Conservation (phyloP, 1,140 invertebrate species). For the Trachelipus rathkii region DNA sequence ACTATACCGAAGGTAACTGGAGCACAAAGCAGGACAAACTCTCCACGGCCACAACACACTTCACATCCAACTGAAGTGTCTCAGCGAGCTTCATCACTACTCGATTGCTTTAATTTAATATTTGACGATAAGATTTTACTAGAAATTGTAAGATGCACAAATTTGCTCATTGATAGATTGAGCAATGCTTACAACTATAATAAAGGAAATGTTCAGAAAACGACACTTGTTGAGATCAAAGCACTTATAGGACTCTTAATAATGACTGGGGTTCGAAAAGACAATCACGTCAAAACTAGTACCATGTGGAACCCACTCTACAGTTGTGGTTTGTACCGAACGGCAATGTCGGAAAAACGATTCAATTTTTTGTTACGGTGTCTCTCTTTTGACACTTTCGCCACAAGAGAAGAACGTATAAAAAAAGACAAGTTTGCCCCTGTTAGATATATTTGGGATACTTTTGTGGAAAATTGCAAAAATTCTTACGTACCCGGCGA, state of each 20-base stretch:
- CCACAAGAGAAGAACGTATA: slow-evolving; percentile 31
- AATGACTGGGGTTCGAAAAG: slow-evolving; percentile 17
- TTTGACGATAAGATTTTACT: too few species aligned
- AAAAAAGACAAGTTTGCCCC: slow-evolving; percentile 44
- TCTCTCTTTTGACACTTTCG: slow-evolving; percentile 46
- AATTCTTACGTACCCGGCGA: slow-evolving; percentile 21
- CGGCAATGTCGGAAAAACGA: slow-evolving; percentile 29
- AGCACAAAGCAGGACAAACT: too few species aligned
- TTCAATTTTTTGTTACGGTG: slow-evolving; percentile 24
- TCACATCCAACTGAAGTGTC: too few species aligned
- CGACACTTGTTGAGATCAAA: slow-evolving; percentile 9
- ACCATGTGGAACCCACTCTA: slow-evolving; percentile 26
- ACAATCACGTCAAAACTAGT: slow-evolving; percentile 16
- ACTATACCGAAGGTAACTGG: too few species aligned
- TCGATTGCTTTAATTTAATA: too few species aligned
- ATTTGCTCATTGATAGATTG: too few species aligned
- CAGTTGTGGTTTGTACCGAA: slow-evolving; percentile 16
- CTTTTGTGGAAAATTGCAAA: slow-evolving; percentile 29
- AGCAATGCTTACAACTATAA: too few species aligned
- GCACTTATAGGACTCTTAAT: slow-evolving; percentile 30
- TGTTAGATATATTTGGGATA: slow-evolving; percentile 45
- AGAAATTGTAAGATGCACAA: too few species aligned
- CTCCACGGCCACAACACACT: too few species aligned
- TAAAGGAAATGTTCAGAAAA: too few species aligned
- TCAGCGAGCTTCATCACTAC: too few species aligned